Conservation (phyloP, 2,113 vertebrate genomes). For the Dipodomys stephensi region DNA sequence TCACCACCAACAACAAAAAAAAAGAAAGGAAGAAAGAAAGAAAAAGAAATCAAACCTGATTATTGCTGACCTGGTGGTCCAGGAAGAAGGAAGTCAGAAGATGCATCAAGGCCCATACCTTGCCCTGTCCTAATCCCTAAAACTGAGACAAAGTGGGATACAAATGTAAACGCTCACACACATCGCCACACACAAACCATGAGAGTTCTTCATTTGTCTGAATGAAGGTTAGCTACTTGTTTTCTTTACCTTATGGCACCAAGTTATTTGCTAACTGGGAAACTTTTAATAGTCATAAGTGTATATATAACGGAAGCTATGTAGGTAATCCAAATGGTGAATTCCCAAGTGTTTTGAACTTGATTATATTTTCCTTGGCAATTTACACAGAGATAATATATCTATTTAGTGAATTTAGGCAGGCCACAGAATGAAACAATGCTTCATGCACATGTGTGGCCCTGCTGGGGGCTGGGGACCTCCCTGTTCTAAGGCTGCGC, state of each 20-base stretch:
- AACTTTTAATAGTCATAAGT: not conserved
- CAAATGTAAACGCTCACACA: not conserved
- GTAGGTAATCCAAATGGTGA: slow-evolving; percentile 3
- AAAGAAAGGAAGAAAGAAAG: too few species aligned
- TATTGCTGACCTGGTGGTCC: not conserved
- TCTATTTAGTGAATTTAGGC: not conserved
- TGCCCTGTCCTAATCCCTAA: not conserved
- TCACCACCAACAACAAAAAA: too few species aligned
- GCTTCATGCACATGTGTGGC: not conserved
- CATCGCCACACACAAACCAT: not conserved
- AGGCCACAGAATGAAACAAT: not conserved
- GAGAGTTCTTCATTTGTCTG: too few species aligned
- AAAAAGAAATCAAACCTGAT: not conserved
- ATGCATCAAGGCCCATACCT: not conserved
- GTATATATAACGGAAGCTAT: not conserved
- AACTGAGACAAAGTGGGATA: not conserved
- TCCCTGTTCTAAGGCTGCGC: not conserved
- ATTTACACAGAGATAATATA: slow-evolving; percentile 12
- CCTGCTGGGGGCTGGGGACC: too few species aligned
- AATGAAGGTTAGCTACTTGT: not conserved
- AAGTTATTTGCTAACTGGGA: not conserved
- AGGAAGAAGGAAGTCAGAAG: not conserved
- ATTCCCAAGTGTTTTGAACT: not conserved
- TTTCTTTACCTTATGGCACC: not conserved
- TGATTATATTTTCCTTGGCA: not conserved